Percentiles rank a stretch among this genome's conserved stretches.
These are phyloP conservation scores for Pyxicephalus adspersus DNA, from an alignment of 2,113 vertebrate genomes.

Conservation along the genomic window DNA sequence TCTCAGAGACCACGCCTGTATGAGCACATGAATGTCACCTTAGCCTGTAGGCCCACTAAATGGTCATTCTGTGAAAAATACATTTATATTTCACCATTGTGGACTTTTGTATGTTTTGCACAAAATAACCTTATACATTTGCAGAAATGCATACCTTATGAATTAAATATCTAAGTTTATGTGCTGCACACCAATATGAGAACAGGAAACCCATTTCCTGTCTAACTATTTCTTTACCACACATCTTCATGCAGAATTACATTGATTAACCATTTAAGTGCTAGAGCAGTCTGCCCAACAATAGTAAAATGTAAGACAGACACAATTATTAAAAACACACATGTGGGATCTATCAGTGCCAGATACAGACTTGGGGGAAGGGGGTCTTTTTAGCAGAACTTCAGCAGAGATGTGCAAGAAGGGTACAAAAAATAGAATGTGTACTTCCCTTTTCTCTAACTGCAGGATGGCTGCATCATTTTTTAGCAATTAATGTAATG, in stretches of 20 bases:
- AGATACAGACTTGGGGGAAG: background rate
- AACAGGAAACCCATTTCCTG: constrained; percentile 42
- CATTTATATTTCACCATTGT: background rate
- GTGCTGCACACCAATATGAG: background rate
- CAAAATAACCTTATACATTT: background rate
- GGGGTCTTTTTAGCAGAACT: background rate
- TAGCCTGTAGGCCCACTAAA: background rate
- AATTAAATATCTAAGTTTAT: background rate
- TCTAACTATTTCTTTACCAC: constrained; percentile 35
- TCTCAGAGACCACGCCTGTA: constrained; percentile 10
- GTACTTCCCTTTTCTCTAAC: constrained; percentile 22
- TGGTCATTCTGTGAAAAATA: background rate
- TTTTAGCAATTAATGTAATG: too few species aligned
- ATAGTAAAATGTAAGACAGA: background rate
- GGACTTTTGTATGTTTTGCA: background rate
- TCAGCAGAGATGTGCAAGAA: constrained; percentile 1
- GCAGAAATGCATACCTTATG: background rate
- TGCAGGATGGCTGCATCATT: too few species aligned
- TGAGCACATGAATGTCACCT: background rate
- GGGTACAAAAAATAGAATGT: constrained; percentile 21
- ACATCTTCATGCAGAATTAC: constrained; percentile 13
- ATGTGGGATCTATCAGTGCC: constrained; percentile 33
- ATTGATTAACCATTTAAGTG: constrained; percentile 15
- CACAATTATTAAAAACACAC: background rate
- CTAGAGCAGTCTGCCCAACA: constrained; percentile 15